Conservation (phyloP, 35 echinoderm and acorn worm species). For the Hemicentrotus pulcherrimus region DNA sequence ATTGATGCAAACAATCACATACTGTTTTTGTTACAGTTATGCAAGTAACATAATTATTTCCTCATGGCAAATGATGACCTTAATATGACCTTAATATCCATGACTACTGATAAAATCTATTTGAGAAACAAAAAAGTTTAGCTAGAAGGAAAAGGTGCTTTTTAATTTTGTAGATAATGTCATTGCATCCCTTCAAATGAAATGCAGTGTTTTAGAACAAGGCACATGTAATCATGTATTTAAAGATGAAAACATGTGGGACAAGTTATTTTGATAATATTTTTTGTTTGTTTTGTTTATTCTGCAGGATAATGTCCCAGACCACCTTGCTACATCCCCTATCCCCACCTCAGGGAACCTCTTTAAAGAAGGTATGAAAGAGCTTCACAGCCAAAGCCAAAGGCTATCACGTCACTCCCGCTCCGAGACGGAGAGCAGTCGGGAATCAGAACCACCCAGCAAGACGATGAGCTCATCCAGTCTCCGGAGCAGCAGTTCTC, state of each 20-base stretch:
- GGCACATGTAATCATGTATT: neutral
- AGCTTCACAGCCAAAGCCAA: slow-evolving; percentile 62
- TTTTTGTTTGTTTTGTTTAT: slow-evolving; percentile 44
- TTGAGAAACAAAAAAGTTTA: too few relatives aligned
- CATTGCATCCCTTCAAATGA: neutral
- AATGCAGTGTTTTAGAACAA: neutral
- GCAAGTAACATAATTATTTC: too few relatives aligned
- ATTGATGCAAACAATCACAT: neutral
- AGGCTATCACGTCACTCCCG: slow-evolving; percentile 18
- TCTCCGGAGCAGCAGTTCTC: slow-evolving; percentile 21
- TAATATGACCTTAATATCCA: too few relatives aligned
- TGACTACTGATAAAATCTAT: too few relatives aligned
- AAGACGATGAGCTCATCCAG: slow-evolving; percentile 49
- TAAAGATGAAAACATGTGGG: neutral
- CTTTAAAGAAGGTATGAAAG: slow-evolving; percentile 81
- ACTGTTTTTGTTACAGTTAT: too few relatives aligned
- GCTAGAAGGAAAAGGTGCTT: too few relatives aligned
- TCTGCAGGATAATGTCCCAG: slow-evolving; percentile 63
- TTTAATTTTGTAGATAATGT: too few relatives aligned
- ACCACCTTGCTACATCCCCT: slow-evolving; percentile 77
- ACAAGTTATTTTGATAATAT: neutral
- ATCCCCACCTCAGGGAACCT: slow-evolving; percentile 59
- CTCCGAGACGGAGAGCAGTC: slow-evolving; percentile 69
- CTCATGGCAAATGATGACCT: too few relatives aligned
- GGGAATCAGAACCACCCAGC: slow-evolving; percentile 51